Evolutionary conservation across 2,888 invertebrate species (phyloP).

Genomic region (Limnephilus auricula): DNA sequence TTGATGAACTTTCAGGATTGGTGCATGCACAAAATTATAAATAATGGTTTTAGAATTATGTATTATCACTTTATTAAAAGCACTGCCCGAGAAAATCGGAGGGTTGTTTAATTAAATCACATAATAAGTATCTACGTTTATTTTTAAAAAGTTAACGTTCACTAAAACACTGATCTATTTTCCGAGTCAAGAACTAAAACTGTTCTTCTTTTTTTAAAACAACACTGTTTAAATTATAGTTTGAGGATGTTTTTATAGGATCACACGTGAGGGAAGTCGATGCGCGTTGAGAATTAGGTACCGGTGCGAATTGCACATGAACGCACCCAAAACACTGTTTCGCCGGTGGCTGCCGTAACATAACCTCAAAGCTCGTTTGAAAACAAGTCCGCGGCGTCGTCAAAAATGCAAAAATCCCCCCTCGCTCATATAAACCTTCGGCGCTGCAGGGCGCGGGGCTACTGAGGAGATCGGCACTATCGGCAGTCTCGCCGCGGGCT

Average conservation of each 20-base stretch:
- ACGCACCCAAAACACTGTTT: constrained; percentile 55
- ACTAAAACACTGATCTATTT: constrained; percentile 37
- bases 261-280: constrained; percentile 8
- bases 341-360: constrained; percentile 54
- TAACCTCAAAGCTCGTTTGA: constrained; percentile 61
- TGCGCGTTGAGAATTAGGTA: constrained; percentile 19
- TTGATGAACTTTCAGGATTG: not conserved
- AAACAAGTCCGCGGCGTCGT: constrained; percentile 67
- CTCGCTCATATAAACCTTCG: constrained; percentile 72
- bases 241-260: not conserved
- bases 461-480: constrained; percentile 73
- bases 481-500: constrained; percentile 74
- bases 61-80: not conserved
- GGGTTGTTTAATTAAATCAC: not conserved
- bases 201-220: not conserved
- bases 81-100: not conserved
- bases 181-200: not conserved
- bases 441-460: constrained; percentile 75
- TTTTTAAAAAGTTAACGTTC: not conserved
- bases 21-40: not conserved
- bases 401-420: constrained; percentile 69
- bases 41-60: not conserved
- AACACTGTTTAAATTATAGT: not conserved
- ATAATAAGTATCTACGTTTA: not conserved
- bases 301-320: constrained; percentile 47